Base-by-base conservation (phyloP, 1,140 invertebrate genomes). In the Drosophila triauraria region DNA sequence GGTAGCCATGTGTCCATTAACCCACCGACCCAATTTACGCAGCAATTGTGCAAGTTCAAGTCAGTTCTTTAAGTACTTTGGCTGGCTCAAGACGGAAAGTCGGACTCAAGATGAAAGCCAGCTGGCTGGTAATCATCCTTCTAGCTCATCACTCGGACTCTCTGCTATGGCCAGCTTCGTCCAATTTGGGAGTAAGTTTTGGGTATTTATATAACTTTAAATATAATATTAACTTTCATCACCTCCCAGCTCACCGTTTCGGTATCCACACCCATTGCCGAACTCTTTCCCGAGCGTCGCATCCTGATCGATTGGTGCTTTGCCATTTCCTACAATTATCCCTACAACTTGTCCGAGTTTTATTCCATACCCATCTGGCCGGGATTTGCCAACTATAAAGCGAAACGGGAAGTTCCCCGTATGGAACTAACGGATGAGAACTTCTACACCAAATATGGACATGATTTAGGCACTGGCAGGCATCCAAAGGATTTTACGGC, bases 321-420 rank as follows among this genome's bases (percentile, higher is more conserved):
- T 15, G 82, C 86, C 50, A 70, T 92, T 25, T 63, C 75, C 17
- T 92, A 92, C 51, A 80, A 69, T 6, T 64, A 91, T 30, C 91
- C 91, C 7, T 53, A 58, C 44, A 77, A 70, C 10, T 30, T 92
- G 4, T 57, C 62, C 4, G 69, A 77, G 1, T 92, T 92, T 40
- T 92, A 92, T 43, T 91, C 83, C 58, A 83, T 92, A n/a, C 90
- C 91, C 12, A 92, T 92, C 3, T 92, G 90, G 90, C 88, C 84
- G 12, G 81, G 83, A 13, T 91, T 91, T 47, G 82, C 82, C 13
- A 90, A 90, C 32, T 82, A 82, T 32, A 68, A 88, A 20, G 44
- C 54, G 2, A 87, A 91, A 23, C 67, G 87, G 1, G 78, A 82
- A 10, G 15, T 74, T 3, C 61, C 70, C 0, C 81, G 40, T 15